Conservation (phyloP, 2,888 invertebrate genomes). For the Lydus trimaculatus region DNA sequence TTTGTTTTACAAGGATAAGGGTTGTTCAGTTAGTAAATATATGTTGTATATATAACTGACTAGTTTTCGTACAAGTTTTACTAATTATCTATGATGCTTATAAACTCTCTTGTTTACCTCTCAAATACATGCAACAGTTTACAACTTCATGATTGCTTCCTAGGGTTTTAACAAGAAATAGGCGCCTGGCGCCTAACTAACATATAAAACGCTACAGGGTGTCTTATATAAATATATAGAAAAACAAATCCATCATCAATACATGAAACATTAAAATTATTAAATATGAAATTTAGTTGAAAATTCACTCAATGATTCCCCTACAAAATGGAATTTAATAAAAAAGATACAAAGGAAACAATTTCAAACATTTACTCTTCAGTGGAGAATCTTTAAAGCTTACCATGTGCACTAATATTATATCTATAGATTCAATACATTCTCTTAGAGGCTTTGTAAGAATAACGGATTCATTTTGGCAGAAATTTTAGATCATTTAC, state of each 20-base stretch:
- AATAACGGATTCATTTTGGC: not conserved
- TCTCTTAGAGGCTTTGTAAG: not conserved
- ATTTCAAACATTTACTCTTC: not conserved
- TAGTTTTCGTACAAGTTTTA: conserved; percentile 16
- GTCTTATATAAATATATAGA: conserved; percentile 19
- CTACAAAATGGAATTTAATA: not conserved
- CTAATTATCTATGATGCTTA: conserved; percentile 32
- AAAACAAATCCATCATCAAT: too few relatives aligned
- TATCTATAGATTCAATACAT: not conserved
- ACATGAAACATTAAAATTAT: too few relatives aligned
- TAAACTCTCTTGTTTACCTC: conserved; percentile 32
- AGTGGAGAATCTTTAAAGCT: not conserved
- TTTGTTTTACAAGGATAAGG: conserved; percentile 20
- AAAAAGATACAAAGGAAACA: not conserved
- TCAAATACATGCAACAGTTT: conserved; percentile 35
- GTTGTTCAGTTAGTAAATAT: too few relatives aligned
- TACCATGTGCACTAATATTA: not conserved
- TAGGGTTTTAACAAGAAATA: conserved; percentile 25
- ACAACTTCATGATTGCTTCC: conserved; percentile 34
- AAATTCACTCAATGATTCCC: not conserved
- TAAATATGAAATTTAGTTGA: too few relatives aligned
- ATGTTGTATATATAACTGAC: conserved; percentile 14
- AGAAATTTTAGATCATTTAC: not conserved
- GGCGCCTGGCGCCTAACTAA: conserved; percentile 23
- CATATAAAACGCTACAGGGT: conserved; percentile 29